Conservation (phyloP, 2,888 invertebrate genomes). For the Acutogordius australiensis region DNA sequence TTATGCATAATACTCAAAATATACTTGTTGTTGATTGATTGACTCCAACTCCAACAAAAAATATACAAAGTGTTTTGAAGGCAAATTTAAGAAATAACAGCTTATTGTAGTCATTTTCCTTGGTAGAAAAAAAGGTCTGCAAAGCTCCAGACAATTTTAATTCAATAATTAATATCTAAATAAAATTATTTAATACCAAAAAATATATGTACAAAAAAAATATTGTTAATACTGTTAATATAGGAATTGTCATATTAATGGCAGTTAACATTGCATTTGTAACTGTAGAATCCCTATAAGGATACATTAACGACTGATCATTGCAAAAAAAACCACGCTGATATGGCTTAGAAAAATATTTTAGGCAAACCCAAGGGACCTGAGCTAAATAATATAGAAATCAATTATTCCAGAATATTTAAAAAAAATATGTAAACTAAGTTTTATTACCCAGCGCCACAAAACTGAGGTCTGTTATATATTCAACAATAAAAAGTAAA, state of each 20-base stretch:
- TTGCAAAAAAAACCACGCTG: neutral
- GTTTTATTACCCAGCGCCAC: neutral
- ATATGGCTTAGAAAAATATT: constrained; percentile 4
- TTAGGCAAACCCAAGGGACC: neutral
- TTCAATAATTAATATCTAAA: neutral
- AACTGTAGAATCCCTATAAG: constrained; percentile 2
- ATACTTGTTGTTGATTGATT: constrained; percentile 11
- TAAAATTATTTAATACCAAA: neutral
- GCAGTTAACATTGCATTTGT: constrained; percentile 8
- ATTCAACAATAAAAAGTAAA: neutral
- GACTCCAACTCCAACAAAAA: constrained; percentile 1
- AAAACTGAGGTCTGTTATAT: neutral
- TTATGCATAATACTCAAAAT: too few relatives aligned
- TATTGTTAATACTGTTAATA: constrained; percentile 3
- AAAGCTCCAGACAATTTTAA: neutral
- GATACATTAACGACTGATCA: constrained; percentile 6
- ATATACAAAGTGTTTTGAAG: constrained; percentile 8
- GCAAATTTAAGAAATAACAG: neutral
- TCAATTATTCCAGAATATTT: neutral
- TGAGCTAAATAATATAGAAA: neutral
- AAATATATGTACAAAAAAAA: neutral
- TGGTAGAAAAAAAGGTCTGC: neutral
- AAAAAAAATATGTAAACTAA: neutral
- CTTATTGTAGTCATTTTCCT: neutral
- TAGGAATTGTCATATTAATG: neutral